Evolutionary conservation across 2,113 vertebrate species (phyloP).

Genomic region (Zosterops pallidus): DNA sequence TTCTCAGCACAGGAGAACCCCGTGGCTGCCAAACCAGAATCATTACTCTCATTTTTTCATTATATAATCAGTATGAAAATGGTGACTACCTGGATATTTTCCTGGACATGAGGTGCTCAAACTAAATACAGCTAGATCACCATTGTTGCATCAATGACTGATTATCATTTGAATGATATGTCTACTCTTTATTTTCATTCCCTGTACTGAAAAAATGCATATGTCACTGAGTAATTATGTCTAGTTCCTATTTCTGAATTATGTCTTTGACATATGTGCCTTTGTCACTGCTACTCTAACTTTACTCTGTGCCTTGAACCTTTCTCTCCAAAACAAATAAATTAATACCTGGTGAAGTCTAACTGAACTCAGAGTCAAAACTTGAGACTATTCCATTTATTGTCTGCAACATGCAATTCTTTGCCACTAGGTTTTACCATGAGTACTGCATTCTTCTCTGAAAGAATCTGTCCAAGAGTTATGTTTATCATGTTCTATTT

Average conservation of each 20-base stretch:
- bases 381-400: background rate
- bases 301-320: background rate
- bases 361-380: background rate
- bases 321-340: background rate
- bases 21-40: constrained; percentile 76
- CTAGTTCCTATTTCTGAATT: constrained; percentile 38
- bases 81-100: constrained; percentile 72
- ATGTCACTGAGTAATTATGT: constrained; percentile 46
- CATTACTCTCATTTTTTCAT: constrained; percentile 77
- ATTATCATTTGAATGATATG: constrained; percentile 76
- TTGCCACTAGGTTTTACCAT: background rate
- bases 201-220: constrained; percentile 61
- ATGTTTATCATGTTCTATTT: fast-evolving
- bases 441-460: background rate
- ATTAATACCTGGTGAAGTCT: background rate
- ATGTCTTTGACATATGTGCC: background rate
- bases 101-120: constrained; percentile 66
- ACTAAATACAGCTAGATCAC: constrained; percentile 68
- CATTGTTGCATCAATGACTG: constrained; percentile 72
- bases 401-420: background rate
- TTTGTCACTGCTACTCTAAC: background rate
- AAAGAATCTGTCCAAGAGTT: background rate
- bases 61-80: constrained; percentile 75
- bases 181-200: constrained; percentile 72
- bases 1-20: constrained; percentile 61